These are phyloP conservation scores for Epinephelus moara DNA, from an alignment of 2,113 vertebrate genomes.

Conservation along the genomic window DNA sequence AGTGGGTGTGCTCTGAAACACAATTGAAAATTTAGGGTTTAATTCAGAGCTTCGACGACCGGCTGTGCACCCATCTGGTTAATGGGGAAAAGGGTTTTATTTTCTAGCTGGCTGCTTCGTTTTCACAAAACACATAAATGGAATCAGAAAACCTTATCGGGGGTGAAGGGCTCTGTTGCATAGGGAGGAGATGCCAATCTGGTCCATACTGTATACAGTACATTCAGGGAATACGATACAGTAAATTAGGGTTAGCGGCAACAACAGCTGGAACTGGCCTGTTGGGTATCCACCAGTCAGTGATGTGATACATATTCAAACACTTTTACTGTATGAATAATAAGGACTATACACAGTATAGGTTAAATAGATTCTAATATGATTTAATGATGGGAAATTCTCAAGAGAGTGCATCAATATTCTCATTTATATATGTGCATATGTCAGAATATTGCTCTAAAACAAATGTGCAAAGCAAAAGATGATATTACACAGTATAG, in stretches of 20 bases:
- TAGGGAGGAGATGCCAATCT: neutral
- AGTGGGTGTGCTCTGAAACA: slow-evolving; percentile 67
- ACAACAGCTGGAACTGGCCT: neutral
- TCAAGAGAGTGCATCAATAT: neutral
- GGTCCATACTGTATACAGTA: neutral
- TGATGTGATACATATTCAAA: slow-evolving; percentile 9
- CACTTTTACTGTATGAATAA: slow-evolving; percentile 3
- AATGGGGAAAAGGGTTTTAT: slow-evolving; percentile 80
- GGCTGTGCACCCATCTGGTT: slow-evolving; percentile 81
- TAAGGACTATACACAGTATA: neutral
- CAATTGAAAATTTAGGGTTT: slow-evolving; percentile 81
- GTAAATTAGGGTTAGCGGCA: neutral
- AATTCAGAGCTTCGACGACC: slow-evolving; percentile 65
- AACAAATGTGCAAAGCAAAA: neutral
- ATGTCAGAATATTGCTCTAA: neutral
- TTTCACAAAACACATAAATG: slow-evolving; percentile 56
- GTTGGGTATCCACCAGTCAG: neutral
- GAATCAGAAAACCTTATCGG: slow-evolving; percentile 17
- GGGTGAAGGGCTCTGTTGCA: slow-evolving; percentile 9
- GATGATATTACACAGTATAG: neutral
- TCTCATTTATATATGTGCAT: neutral
- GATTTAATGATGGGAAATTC: neutral
- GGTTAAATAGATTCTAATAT: neutral
- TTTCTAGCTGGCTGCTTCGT: slow-evolving; percentile 86
- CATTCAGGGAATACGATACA: neutral